Evolutionary conservation across 2,888 invertebrate genomes (phyloP), one percentile per base, ranked within the genome.

Genomic region (Rhagium mordax): DNA sequence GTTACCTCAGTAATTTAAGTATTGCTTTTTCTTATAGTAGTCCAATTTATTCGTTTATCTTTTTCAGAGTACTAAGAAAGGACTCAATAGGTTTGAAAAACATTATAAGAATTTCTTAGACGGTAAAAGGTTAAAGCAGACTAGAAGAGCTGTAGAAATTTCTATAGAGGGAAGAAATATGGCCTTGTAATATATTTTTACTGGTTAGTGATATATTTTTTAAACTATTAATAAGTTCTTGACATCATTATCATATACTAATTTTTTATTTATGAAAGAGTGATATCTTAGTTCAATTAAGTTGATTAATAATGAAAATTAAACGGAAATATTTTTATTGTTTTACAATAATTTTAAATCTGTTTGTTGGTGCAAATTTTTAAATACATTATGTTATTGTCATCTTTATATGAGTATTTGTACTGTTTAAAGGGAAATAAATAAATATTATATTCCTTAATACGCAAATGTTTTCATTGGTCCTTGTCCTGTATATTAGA

Each of bases 91-190:
- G 62, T 96, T 97, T 87, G 98, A 98, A 85, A 95, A 95, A 85
- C 97, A 98, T 85, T 94, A 96, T 91, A 95, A 97, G 85, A 93
- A 94, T 80, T 96, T 97, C 86, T 91, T 96, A 72, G 98, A 98
- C 86, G 92, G 92, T 78, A 96, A 96, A 87, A 91, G 95, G 41
- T 86, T 94, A 83, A 94, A 94, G 85, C 93, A 95, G 84, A 90
- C 93, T 13, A 92, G 94, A 76, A 90, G 96, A 83, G 98, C 98
- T 73, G 97, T 98, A 66, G 94, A 94, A 82, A 98, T 98, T 87
- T 98, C 98, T 74, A 97, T 98, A 81, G 98, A 98, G 89, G 98
- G 98, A 21, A 91, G 98, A 84, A 97, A 96, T 89, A 98, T 98
- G 98, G 93, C 96, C 81, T 92, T 98, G 76, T 98, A 92, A 90